Evolutionary conservation across 2,888 invertebrate species (phyloP).

Genomic region (Empis stercorea): DNA sequence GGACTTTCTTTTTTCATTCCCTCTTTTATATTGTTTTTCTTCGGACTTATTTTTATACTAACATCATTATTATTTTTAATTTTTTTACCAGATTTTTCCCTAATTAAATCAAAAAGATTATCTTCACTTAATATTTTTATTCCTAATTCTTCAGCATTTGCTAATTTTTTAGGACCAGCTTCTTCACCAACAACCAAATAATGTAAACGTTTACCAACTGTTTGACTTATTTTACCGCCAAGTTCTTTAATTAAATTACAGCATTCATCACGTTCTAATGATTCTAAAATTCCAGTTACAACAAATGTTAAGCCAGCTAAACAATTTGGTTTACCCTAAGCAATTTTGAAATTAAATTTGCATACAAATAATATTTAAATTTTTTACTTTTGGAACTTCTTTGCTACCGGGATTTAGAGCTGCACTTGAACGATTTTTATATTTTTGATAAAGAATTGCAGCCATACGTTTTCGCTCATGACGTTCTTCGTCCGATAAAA

Average conservation of each 20-base stretch:
- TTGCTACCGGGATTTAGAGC: conserved; percentile 74
- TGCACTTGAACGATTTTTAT: conserved; percentile 64
- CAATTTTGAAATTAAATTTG: not conserved
- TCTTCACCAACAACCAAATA: conserved; percentile 78
- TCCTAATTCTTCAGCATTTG: conserved; percentile 56
- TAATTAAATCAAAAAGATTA: conserved; percentile 65
- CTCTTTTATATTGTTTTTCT: conserved; percentile 12
- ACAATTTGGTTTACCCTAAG: conserved; percentile 57
- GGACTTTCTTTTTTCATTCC: conserved; percentile 11
- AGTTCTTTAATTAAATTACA: conserved; percentile 58
- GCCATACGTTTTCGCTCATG: conserved; percentile 53
- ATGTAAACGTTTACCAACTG: conserved; percentile 64
- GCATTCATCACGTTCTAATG: conserved; percentile 71
- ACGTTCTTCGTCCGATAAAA: conserved; percentile 47
- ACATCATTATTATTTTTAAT: not conserved
- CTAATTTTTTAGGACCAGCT: conserved; percentile 70
- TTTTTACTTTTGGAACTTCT: conserved; percentile 60
- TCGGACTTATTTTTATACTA: not conserved
- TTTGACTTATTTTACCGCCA: conserved; percentile 64
- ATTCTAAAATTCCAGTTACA: conserved; percentile 78
- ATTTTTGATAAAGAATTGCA: conserved; percentile 58
- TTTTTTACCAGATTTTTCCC: conserved; percentile 39
- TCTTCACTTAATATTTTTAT: conserved; percentile 71
- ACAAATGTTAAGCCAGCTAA: conserved; percentile 57
- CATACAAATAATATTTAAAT: not conserved